Evolutionary conservation across 2,797 vertebrate genomes (phyloP).

Genomic region (Crossoptilon crossoptilon): DNA sequence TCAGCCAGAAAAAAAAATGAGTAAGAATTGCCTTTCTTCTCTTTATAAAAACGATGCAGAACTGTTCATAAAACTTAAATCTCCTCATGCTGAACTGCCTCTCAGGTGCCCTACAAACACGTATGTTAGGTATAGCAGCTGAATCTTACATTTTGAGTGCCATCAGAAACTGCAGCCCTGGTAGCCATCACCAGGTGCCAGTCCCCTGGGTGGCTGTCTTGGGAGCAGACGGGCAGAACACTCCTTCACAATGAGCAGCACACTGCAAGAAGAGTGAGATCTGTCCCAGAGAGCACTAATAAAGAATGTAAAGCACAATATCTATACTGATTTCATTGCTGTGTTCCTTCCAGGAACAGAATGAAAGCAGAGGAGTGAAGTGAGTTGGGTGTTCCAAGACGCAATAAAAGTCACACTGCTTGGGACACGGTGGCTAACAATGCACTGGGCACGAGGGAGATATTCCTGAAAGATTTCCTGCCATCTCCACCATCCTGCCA

Average conservation of each 20-base stretch:
- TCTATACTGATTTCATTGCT: neutral
- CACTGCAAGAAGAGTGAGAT: neutral
- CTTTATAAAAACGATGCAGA: neutral
- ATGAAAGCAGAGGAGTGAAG: neutral
- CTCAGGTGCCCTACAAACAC: fast-evolving
- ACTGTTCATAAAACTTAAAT: neutral
- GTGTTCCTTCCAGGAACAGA: neutral
- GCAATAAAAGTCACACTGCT: neutral
- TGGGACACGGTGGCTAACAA: neutral
- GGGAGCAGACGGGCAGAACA: neutral
- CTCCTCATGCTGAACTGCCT: neutral
- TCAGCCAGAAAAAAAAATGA: neutral
- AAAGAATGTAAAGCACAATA: too few species aligned
- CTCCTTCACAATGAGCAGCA: neutral
- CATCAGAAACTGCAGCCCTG: neutral
- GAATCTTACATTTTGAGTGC: neutral
- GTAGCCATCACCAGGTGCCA: fast-evolving
- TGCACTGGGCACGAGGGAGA: neutral
- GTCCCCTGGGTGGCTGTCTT: neutral
- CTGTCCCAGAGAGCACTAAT: neutral
- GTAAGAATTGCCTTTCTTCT: neutral
- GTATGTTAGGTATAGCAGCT: too few species aligned
- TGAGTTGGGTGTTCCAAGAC: neutral
- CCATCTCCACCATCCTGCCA: too few species aligned
- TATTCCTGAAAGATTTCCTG: neutral